These are phyloP conservation scores for Malurus leucopterus DNA, from an alignment of 2,797 vertebrate genomes.

Conservation along the genomic window DNA sequence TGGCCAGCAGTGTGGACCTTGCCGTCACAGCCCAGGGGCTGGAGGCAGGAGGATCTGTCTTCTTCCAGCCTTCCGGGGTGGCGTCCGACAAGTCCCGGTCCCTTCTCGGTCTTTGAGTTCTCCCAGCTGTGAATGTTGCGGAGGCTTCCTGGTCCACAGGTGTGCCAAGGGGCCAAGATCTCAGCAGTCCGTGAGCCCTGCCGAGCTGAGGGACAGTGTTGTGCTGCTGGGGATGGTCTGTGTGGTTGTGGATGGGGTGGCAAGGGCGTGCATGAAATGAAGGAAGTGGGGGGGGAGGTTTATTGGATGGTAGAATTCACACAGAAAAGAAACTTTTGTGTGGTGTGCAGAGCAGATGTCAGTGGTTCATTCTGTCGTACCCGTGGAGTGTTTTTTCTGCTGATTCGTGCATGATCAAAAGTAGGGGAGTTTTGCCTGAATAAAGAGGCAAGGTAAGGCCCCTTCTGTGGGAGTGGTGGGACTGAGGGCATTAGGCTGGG, in stretches of 20 bases:
- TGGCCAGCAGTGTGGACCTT: not conserved
- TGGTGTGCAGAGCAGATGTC: not conserved
- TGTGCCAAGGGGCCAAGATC: not conserved
- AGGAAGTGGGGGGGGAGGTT: accelerated
- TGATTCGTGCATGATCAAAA: accelerated
- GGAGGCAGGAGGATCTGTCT: conserved; percentile 22
- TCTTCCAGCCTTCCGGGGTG: conserved; percentile 28
- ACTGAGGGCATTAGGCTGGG: not conserved
- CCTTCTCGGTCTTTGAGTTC: not conserved
- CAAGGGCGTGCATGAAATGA: not conserved
- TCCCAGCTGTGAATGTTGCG: not conserved
- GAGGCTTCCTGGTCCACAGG: not conserved
- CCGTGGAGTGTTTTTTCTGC: not conserved
- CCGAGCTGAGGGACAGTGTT: accelerated
- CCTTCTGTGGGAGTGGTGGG: not conserved
- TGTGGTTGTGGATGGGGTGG: accelerated
- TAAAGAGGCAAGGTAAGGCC: not conserved
- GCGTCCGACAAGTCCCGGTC: not conserved
- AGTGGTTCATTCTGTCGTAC: accelerated
- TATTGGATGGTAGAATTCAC: not conserved
- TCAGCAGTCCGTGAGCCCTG: accelerated
- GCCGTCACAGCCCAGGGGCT: not conserved
- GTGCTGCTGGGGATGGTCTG: accelerated
- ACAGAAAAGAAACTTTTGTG: not conserved
- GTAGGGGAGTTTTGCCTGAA: not conserved